Evolutionary conservation across 2,888 invertebrate genomes (phyloP), one percentile per base, ranked within the genome.

Genomic region (Phengaris arion): DNA sequence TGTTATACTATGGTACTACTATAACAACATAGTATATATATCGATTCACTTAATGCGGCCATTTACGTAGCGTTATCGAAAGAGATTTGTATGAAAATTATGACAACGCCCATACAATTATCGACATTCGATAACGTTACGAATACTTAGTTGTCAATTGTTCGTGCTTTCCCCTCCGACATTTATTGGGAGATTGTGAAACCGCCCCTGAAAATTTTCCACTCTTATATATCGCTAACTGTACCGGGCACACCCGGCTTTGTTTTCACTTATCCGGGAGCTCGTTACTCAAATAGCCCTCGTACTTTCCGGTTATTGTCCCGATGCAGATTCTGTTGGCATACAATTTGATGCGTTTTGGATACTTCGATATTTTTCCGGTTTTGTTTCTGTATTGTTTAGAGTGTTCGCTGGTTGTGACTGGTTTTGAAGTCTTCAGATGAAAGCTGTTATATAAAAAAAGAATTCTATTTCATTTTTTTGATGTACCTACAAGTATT

Each of bases 261-360:
- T 81, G 82, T 81, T 81, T 79, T 80, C 81, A 79, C 87, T 87
- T 87, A 88, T 84, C 88, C 87, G 82, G 83, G 81, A 78, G 80
- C 80, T 87, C 87, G 87, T 87, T 88, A 86, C 86, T 87, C 85
- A 85, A 85, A 87, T 83, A 83, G 82, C 81, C 82, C 81, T 81
- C 77, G 79, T 78, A 80, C 78, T 79, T 77, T 76, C 78, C 77
- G 79, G 78, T 80, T 81, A 80, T 80, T 81, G 81, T 81, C 79
- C 79, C 78, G 79, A 80, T 81, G 81, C 80, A 80, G 79, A 81
- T 79, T 81, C 79, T 78, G 75, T 75, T 75, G 70, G 70, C 70
- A 15, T 6, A 52, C 52, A 52, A 52, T 54, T 72, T 35, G 72
- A 72, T 72, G 72, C 64, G 64, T 64, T 64, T 48, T 48, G 64